phyloP scores from a whole-genome alignment of 2,888 invertebrate genomes.

The Meandrusa payeni region DNA sequence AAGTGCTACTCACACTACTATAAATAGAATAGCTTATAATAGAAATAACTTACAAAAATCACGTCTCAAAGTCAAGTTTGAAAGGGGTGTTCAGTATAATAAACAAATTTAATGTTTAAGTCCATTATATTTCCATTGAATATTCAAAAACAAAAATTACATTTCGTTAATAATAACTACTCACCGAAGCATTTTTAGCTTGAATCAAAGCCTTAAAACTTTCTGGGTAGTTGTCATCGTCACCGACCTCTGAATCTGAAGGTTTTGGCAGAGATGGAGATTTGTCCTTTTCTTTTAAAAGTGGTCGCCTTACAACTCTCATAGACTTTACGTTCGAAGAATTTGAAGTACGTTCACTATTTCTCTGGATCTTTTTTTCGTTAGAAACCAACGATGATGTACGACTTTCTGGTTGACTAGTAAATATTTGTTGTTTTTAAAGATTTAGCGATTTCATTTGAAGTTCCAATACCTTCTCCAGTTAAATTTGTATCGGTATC shows the following conservation, averaged over 20 bases:
- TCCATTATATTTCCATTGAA: conserved; percentile 23
- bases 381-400: neutral
- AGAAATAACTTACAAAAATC: conserved; percentile 26
- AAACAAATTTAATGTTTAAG: conserved; percentile 24
- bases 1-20: neutral
- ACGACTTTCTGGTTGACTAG: conserved; percentile 42
- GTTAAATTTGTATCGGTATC: conserved; percentile 69
- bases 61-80: conserved; percentile 16
- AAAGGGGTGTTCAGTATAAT: conserved; percentile 19
- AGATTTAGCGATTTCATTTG: conserved; percentile 58
- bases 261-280: conserved; percentile 7
- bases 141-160: conserved; percentile 22
- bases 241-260: conserved; percentile 20
- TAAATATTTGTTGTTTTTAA: conserved; percentile 52
- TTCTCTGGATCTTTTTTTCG: conserved; percentile 10
- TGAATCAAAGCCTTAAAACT: conserved; percentile 76
- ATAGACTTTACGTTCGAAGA: conserved; percentile 6
- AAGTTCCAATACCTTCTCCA: conserved; percentile 51
- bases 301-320: conserved; percentile 22
- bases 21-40: too few relatives aligned
- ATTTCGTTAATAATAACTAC: conserved; percentile 34
- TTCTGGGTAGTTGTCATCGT: conserved; percentile 24
- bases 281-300: conserved; percentile 11
- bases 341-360: conserved; percentile 8
- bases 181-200: conserved; percentile 79